A percentile compares a stretch with the other conserved stretches of the same genome.
phyloP scores from a whole-genome alignment of 2,888 invertebrate genomes.

The Pyrochroa serraticornis region DNA sequence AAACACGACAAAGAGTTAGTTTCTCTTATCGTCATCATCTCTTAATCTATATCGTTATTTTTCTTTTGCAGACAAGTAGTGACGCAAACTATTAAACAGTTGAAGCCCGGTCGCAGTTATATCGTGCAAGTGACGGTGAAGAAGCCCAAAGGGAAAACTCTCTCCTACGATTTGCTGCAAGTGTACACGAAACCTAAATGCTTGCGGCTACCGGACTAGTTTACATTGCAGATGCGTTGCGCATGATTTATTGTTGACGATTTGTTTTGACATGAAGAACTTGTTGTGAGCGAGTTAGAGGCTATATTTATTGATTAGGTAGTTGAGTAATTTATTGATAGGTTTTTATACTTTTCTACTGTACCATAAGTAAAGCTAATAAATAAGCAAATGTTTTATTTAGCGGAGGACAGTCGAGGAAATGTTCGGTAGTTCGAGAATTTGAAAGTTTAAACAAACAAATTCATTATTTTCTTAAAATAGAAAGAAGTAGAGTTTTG shows the following conservation, averaged over 20 bases:
- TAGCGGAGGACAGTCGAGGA: too few relatives aligned
- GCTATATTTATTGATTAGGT: slow-evolving; percentile 14
- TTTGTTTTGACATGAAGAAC: background rate
- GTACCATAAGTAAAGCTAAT: too few relatives aligned
- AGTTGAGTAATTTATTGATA: too few relatives aligned
- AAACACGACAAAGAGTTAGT: slow-evolving; percentile 42
- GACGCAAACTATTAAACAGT: slow-evolving; percentile 58
- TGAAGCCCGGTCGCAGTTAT: slow-evolving; percentile 62
- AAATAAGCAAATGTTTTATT: too few relatives aligned
- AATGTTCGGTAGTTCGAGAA: too few relatives aligned
- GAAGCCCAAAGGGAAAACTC: slow-evolving; percentile 61
- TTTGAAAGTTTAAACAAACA: too few relatives aligned
- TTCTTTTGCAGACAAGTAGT: slow-evolving; percentile 58
- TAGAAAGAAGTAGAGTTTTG: too few relatives aligned
- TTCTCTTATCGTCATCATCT: background rate
- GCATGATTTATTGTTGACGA: background rate
- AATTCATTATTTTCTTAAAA: too few relatives aligned
- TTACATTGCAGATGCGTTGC: background rate
- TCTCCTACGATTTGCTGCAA: slow-evolving; percentile 65
- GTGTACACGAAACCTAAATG: slow-evolving; percentile 53
- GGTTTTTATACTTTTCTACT: too few relatives aligned
- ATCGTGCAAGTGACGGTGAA: slow-evolving; percentile 65
- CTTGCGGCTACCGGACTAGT: background rate
- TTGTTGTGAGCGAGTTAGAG: background rate
- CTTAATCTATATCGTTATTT: slow-evolving; percentile 4